A percentile compares a stretch with the other conserved stretches of the same genome.
phyloP scores from a whole-genome alignment of 2,113 vertebrate species.

The Globicephala melas region DNA sequence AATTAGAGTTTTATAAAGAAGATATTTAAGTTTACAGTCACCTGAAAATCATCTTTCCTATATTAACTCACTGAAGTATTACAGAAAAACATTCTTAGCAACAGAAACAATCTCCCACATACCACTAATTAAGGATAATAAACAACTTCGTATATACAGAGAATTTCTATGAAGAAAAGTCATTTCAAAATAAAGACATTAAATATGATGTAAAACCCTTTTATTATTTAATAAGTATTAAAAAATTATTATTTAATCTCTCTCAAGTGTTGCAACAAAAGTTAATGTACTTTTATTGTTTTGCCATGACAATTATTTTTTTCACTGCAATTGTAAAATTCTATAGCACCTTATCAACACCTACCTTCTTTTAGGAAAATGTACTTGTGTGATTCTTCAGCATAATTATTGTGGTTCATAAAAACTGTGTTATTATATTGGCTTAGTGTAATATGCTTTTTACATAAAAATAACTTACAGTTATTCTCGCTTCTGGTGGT shows the following conservation, averaged over 20 bases:
- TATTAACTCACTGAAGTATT: conserved; percentile 15
- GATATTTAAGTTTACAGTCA: conserved; percentile 40
- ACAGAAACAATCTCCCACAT: background rate
- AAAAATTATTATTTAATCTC: conserved; percentile 65
- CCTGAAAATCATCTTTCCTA: conserved; percentile 13
- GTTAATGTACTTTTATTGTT: conserved; percentile 62
- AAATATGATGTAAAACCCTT: conserved; percentile 37
- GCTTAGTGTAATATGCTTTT: conserved; percentile 69
- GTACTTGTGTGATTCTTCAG: conserved; percentile 59
- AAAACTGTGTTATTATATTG: conserved; percentile 65
- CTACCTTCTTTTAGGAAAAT: conserved; percentile 64
- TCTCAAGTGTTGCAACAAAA: conserved; percentile 52
- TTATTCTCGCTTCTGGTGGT: conserved; percentile 59
- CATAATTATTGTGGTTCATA: conserved; percentile 69
- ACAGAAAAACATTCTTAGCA: background rate
- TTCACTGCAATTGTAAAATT: conserved; percentile 65
- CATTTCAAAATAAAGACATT: conserved; percentile 51
- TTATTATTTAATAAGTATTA: conserved; percentile 57
- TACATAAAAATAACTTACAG: conserved; percentile 72
- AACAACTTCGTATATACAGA: background rate
- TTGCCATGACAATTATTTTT: conserved; percentile 63
- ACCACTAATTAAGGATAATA: background rate
- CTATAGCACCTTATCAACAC: conserved; percentile 63
- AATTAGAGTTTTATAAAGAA: conserved; percentile 30
- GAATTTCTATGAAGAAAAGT: conserved; percentile 28